Evolutionary conservation across 1,140 invertebrate species (phyloP).

Genomic region (Epicauta chinensis): DNA sequence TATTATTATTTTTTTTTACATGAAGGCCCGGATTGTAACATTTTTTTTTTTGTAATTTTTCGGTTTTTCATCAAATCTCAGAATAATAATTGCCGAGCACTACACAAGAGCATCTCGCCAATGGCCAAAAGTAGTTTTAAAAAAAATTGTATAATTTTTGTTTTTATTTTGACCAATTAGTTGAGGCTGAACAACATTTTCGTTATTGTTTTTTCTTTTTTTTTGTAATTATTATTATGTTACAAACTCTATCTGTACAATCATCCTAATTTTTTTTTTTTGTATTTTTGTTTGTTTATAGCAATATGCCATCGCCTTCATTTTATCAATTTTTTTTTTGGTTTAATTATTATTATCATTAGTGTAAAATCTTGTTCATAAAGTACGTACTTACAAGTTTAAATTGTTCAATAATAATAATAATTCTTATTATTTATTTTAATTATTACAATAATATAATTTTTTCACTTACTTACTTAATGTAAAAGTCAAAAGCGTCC

Average conservation of each 20-base stretch:
- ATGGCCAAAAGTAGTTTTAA: neutral
- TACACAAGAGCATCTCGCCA: constrained; percentile 10
- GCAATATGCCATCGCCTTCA: constrained; percentile 37
- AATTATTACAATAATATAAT: constrained; percentile 39
- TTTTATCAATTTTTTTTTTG: neutral
- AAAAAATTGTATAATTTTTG: constrained; percentile 36
- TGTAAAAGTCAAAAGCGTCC: constrained; percentile 46
- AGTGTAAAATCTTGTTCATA: constrained; percentile 45
- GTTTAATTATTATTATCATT: constrained; percentile 36
- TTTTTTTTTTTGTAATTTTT: no score
- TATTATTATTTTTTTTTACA: constrained; percentile 42
- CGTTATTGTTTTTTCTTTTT: neutral
- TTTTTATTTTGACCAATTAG: constrained; percentile 42
- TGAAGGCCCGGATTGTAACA: constrained; percentile 33
- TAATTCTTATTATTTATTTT: constrained; percentile 28
- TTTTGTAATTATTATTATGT: constrained; percentile 34
- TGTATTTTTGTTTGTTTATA: constrained; percentile 1
- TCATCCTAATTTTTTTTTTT: constrained; percentile 34
- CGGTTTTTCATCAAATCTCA: no score
- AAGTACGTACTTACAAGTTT: constrained; percentile 43
- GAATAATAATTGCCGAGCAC: constrained; percentile 28
- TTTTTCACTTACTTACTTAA: constrained; percentile 29
- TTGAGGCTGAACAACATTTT: constrained; percentile 41
- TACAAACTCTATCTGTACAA: constrained; percentile 48
- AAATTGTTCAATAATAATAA: constrained; percentile 30